Conservation (phyloP, 2,797 vertebrate species). For the Notolabrus celidotus region DNA sequence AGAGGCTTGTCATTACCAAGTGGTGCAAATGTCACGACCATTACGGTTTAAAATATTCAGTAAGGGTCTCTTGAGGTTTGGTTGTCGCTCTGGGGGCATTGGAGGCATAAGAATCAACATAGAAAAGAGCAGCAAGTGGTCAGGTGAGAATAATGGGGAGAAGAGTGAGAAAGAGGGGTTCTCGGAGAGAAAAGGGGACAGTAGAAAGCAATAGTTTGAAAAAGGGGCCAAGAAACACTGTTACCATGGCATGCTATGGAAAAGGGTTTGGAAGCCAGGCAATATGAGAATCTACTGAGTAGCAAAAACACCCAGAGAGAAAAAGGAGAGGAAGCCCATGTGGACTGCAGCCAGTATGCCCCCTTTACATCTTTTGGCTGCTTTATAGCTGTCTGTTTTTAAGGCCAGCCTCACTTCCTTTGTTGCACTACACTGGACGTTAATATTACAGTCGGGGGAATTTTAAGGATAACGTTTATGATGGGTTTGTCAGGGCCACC, state of each 20-base stretch:
- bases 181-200: constrained; percentile 81
- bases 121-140: constrained; percentile 90
- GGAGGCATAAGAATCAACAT: constrained; percentile 86
- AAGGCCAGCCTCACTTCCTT: constrained; percentile 77
- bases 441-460: constrained; percentile 86
- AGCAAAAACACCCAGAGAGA: constrained; percentile 90
- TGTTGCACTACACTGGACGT: constrained; percentile 86
- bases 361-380: constrained; percentile 90
- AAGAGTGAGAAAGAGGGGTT: constrained; percentile 84
- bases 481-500: constrained; percentile 85
- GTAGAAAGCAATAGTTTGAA: constrained; percentile 89
- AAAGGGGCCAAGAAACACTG: constrained; percentile 88
- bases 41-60: constrained; percentile 69
- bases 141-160: constrained; percentile 84
- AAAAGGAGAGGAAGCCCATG: constrained; percentile 88
- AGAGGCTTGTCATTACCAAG: constrained; percentile 79
- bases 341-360: constrained; percentile 89
- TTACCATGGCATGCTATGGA: constrained; percentile 98
- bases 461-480: constrained; percentile 85
- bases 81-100: constrained; percentile 78
- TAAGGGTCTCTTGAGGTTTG: constrained; percentile 75
- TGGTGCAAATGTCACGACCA: constrained; percentile 82
- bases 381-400: constrained; percentile 79
- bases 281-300: constrained; percentile 91
- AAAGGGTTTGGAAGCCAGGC: constrained; percentile 94